Base-by-base conservation (phyloP, 2,113 vertebrate genomes). In the Salvelinus alpinus region DNA sequence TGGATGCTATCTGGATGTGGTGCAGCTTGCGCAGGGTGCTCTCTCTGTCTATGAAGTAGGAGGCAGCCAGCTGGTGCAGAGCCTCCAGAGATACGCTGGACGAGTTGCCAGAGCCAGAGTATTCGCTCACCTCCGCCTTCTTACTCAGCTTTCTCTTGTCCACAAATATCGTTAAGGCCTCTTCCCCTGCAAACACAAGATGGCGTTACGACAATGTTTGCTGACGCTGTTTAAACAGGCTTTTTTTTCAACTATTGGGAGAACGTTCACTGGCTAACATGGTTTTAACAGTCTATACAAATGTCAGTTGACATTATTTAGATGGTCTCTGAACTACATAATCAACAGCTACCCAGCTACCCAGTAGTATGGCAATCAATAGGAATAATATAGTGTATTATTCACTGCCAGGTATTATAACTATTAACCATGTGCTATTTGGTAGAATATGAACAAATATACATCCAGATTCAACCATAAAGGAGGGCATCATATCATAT, bases 101-200 rank as follows among this genome's bases (percentile, higher is more conserved):
- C 76, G 94, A 95, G 82, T 98, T 98, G 2, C 90, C 85, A 16
- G 34, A 38, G 8, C 34, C 34, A 38, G 85, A 84, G 83, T 92
- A 87, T 25, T 98, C 95, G 3, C 92, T 95, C 70, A 92, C 93
- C 65, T 98, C 97, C 0, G 94, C 89, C 83, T 95, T 93, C 85
- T 93, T 97, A 87, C 95, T 98, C 92, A 99, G 90, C 90, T 98
- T 98, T 90, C 96, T 90, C 88, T 99, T 98, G 94, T 99, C 97
- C 91, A 98, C 96, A 91, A 97, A 99, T 93, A 99, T 98, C 1
- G 96, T 99, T 90, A 99, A 94, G 48, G 97, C 97, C 90, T 99
- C 97, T 90, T 99, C 97, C 87, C 97, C 97, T 99, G 91, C 2
- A 81, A 14, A 78, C 60, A 78, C 27, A 67, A 5, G 25, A 66